A percentile compares a stretch with the other conserved stretches of the same genome.
Evolutionary conservation across 2,888 invertebrate species (phyloP).

Genomic region (Synergus japonicus): DNA sequence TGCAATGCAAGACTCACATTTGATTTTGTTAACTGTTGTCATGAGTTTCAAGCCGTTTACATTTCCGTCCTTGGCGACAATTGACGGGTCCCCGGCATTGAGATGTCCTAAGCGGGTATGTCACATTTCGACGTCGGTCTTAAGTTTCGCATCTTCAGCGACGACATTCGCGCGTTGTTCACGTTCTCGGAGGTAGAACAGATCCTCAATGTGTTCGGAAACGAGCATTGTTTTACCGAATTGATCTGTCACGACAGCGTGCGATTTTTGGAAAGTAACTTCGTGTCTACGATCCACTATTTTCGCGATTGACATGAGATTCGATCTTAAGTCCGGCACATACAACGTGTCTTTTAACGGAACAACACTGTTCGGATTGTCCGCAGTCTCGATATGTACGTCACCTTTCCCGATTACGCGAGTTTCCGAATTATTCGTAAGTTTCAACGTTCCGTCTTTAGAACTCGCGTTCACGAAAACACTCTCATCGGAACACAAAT

Average conservation of each 20-base stretch:
- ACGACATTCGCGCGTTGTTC: conserved; percentile 16
- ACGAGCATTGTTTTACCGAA: conserved; percentile 40
- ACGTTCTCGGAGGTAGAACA: conserved; percentile 44
- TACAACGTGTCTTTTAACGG: conserved; percentile 47
- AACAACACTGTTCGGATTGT: conserved; percentile 18
- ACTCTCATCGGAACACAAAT: no score
- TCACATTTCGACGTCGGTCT: conserved; percentile 37
- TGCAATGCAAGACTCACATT: not conserved
- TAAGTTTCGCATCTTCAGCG: conserved; percentile 1
- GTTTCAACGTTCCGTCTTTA: not conserved
- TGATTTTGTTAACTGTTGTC: not conserved
- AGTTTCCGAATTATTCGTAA: not conserved
- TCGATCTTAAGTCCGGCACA: conserved; percentile 49
- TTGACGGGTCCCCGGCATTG: conserved; percentile 44
- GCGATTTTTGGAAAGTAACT: conserved; percentile 43
- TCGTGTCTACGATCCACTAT: conserved; percentile 45
- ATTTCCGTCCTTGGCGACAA: not conserved
- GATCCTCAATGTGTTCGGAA: conserved; percentile 45
- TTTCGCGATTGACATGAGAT: conserved; percentile 50
- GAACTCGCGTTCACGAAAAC: not conserved
- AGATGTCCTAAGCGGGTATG: conserved; percentile 50
- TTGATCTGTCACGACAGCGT: conserved; percentile 42
- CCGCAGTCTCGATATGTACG: not conserved
- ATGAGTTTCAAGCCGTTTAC: conserved; percentile 21
- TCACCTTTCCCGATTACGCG: conserved; percentile 25